phyloP scores from a whole-genome alignment of 2,888 invertebrate species.

The Spodoptera exigua region DNA sequence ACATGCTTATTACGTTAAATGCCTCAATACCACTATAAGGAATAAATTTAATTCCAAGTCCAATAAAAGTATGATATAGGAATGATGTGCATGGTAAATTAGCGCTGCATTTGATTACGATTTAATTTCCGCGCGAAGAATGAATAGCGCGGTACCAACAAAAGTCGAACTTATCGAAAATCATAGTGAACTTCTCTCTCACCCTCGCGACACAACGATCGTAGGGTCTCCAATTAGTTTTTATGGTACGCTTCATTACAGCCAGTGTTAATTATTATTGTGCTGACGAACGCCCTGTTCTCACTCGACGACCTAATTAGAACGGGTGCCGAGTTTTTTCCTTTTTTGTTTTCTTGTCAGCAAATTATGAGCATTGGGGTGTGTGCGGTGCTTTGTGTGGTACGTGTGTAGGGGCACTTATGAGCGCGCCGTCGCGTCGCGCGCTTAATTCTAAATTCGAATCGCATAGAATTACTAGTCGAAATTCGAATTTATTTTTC shows the following conservation, averaged over 20 bases:
- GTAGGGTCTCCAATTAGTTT: constrained; percentile 87
- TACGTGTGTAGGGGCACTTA: constrained; percentile 70
- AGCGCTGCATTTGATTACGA: constrained; percentile 34
- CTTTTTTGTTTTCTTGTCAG: constrained; percentile 83
- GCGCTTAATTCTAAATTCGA: constrained; percentile 61
- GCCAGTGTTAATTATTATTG: constrained; percentile 88
- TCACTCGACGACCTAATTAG: constrained; percentile 88
- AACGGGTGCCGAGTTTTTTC: constrained; percentile 77
- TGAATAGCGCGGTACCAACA: constrained; percentile 48
- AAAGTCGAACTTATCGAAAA: constrained; percentile 71
- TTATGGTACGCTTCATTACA: constrained; percentile 88
- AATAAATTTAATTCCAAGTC: constrained; percentile 33
- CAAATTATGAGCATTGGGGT: constrained; percentile 81
- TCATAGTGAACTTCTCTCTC: constrained; percentile 67
- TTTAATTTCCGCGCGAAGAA: constrained; percentile 41
- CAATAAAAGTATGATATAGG: constrained; percentile 27
- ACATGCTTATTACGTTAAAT: neutral
- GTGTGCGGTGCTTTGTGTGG: constrained; percentile 70
- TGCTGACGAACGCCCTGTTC: constrained; percentile 86
- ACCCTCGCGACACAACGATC: constrained; percentile 74
- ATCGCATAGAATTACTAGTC: constrained; percentile 58
- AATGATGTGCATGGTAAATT: constrained; percentile 27
- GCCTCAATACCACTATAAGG: constrained; percentile 19
- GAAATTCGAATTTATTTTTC: constrained; percentile 46
- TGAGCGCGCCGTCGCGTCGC: constrained; percentile 60